Conservation (phyloP, 2,797 vertebrate genomes). For the Gymnoscopelus braueri region DNA sequence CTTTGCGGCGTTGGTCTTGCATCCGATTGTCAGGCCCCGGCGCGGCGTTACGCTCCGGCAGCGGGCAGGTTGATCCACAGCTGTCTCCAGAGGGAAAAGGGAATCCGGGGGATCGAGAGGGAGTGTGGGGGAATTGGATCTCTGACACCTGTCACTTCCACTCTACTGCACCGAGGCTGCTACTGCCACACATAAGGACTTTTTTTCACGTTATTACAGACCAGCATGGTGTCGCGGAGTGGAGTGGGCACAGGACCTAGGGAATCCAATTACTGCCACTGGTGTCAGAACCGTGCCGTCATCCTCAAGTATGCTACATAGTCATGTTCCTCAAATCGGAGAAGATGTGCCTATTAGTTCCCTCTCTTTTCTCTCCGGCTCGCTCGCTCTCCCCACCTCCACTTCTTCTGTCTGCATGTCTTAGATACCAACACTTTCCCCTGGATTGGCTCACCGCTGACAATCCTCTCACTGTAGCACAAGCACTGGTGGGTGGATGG, state of each 20-base stretch:
- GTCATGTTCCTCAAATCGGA: constrained; percentile 72
- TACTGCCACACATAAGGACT: constrained; percentile 76
- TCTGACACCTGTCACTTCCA: constrained; percentile 81
- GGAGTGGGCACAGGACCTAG: constrained; percentile 70
- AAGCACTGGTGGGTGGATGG: constrained; percentile 53
- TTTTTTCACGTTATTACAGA: constrained; percentile 76
- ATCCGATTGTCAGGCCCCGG: constrained; percentile 53
- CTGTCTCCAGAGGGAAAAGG: constrained; percentile 54
- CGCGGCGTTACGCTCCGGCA: constrained; percentile 55
- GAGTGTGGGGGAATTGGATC: constrained; percentile 71
- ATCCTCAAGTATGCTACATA: constrained; percentile 67
- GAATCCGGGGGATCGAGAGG: constrained; percentile 47
- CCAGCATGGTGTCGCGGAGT: constrained; percentile 70
- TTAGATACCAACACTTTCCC: constrained; percentile 49
- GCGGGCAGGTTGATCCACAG: constrained; percentile 54
- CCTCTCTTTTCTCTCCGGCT: constrained; percentile 64
- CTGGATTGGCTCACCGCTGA: constrained; percentile 41
- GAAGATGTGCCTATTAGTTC: constrained; percentile 73
- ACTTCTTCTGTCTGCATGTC: constrained; percentile 51
- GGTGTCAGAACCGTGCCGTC: constrained; percentile 68
- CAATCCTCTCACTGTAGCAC: constrained; percentile 45
- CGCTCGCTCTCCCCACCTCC: constrained; percentile 52
- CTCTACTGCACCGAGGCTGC: constrained; percentile 71
- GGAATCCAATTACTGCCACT: constrained; percentile 79
- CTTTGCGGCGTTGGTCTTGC: constrained; percentile 45